Base-by-base conservation (phyloP, 1,140 invertebrate genomes). In the Cydia pomonella region DNA sequence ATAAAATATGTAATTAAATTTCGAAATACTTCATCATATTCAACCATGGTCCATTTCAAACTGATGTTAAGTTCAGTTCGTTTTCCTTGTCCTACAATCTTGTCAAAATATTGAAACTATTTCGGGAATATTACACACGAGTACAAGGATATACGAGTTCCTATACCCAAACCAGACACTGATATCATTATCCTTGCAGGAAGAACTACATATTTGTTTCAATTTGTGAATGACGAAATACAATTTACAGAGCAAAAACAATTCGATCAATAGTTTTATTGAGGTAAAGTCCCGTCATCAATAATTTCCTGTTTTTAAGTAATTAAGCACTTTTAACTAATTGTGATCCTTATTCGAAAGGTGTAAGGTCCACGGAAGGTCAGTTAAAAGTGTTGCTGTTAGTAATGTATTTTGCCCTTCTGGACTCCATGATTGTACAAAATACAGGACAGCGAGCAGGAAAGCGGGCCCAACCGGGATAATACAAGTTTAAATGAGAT, bases 291-390 rank as follows among this genome's bases (percentile, higher is more conserved):
- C 41, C 53, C 21, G 21, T 12, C 9, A 59, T n/a, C 4, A n/a
- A 18, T 53, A 13, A 53, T 59, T 23, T 59, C 53, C 53, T 59
- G 53, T 59, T 59, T 59, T 23, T 23, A 59, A 59, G 53, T 59
- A 12, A 53, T 53, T 18, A n/a, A 23, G 16, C 10, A 13, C 3
- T 13, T 5, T 12, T 41, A 3, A 41, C 41, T 41, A 41, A 16
- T 16, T 44, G 12, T 44, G 13, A 13, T 0, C 41, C 10, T 44
- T 16, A 44, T 53, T 53, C 3, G 0, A 53, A 13, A 3, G 3
- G 12, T 0, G 41, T 16, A 44, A 44, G 10, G 12, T 44, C 13
- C 13, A 44, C 12, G 41, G 13, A 44, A 44, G 41, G 10, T 44
- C 38, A 41, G 38, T 41, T 13, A 41, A 41, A 7, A 41, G 38